A percentile compares a stretch with the other conserved stretches of the same genome.
These are phyloP conservation scores for Drosophila anomalata DNA, from an alignment of 2,888 invertebrate species.

Conservation along the genomic window DNA sequence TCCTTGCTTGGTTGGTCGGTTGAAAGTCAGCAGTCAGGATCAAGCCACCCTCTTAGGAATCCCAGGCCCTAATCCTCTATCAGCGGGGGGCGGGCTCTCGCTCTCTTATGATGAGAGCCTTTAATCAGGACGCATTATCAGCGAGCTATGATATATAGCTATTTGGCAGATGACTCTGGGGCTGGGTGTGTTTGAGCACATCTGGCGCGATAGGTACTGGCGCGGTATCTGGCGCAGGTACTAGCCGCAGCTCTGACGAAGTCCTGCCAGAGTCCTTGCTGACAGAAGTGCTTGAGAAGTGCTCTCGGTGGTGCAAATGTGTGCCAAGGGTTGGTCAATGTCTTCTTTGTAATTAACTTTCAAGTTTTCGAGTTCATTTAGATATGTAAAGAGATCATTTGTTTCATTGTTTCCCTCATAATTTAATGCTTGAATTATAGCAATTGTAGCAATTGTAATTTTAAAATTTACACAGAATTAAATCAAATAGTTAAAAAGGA, in stretches of 20 bases:
- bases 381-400: background rate
- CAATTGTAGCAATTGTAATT: background rate
- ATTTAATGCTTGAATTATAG: background rate
- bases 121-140: conserved; percentile 70
- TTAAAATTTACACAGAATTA: background rate
- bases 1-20: conserved; percentile 6
- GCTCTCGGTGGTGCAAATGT: conserved; percentile 27
- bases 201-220: conserved; percentile 31
- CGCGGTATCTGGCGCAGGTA: no score
- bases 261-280: conserved; percentile 17
- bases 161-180: conserved; percentile 45
- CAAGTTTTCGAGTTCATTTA: conserved; percentile 9
- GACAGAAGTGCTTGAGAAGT: conserved; percentile 25
- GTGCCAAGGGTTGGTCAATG: conserved; percentile 18
- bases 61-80: conserved; percentile 24
- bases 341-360: conserved; percentile 19
- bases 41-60: conserved; percentile 55
- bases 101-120: conserved; percentile 33
- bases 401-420: conserved; percentile 3
- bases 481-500: background rate
- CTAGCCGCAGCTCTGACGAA: background rate
- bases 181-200: conserved; percentile 26
- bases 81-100: conserved; percentile 32
- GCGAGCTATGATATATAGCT: conserved; percentile 63
- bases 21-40: conserved; percentile 59